These are phyloP conservation scores for Sebastes reedi DNA, from an alignment of 2,797 vertebrate genomes.

Conservation along the genomic window DNA sequence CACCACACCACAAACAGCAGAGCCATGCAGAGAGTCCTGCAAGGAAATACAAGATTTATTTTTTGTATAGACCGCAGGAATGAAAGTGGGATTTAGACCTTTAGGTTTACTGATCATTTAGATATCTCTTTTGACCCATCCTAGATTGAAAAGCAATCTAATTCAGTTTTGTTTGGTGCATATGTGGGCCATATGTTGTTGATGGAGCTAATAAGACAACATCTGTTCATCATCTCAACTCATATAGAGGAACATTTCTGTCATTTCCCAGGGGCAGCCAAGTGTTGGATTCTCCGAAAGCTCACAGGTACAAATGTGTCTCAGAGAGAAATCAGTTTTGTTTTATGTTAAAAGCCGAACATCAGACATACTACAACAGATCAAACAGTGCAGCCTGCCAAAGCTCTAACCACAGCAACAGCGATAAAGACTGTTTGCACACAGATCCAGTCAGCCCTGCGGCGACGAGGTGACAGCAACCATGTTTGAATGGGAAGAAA, in stretches of 20 bases:
- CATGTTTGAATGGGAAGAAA: conserved; percentile 24
- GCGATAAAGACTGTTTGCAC: conserved; percentile 10
- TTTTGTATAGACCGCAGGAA: not conserved
- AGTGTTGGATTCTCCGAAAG: not conserved
- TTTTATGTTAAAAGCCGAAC: not conserved
- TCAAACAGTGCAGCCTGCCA: conserved; percentile 4
- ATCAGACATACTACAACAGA: not conserved
- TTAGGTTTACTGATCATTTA: not conserved
- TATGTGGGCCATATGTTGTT: conserved; percentile 10
- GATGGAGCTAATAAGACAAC: conserved; percentile 2
- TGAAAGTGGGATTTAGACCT: not conserved
- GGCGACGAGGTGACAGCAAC: conserved; percentile 25
- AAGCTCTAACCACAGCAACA: conserved; percentile 6
- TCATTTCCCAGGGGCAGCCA: not conserved
- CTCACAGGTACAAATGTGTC: not conserved
- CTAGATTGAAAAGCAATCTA: not conserved
- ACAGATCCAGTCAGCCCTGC: conserved; percentile 14
- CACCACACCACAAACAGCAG: not conserved
- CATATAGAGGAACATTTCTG: not conserved
- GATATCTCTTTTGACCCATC: not conserved
- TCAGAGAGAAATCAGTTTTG: not conserved
- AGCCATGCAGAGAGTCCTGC: not conserved
- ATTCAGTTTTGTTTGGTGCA: not conserved
- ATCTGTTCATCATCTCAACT: conserved; percentile 21
- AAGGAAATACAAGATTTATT: not conserved